phyloP scores from a whole-genome alignment of 1,140 invertebrate species.

The Penaeus chinensis region DNA sequence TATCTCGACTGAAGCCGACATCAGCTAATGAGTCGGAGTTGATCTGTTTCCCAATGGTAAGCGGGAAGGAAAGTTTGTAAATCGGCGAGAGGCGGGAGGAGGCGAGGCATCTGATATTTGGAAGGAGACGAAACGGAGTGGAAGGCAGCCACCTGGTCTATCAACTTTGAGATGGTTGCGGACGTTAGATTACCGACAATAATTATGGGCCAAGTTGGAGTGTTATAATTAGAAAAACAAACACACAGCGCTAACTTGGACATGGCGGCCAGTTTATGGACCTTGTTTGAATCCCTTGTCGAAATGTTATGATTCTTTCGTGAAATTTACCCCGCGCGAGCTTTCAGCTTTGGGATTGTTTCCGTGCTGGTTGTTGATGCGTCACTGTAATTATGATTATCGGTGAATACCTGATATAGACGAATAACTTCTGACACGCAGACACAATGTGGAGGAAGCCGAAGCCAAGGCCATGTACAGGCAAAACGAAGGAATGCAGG shows the following conservation, averaged over 20 bases:
- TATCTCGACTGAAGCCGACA: not conserved
- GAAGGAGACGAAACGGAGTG: conserved; percentile 41
- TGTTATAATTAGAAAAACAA: conserved; percentile 62
- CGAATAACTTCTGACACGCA: too few relatives aligned
- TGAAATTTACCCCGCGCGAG: too few relatives aligned
- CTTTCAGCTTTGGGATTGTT: too few relatives aligned
- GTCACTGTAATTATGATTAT: too few relatives aligned
- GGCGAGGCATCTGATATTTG: not conserved
- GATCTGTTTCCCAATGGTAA: not conserved
- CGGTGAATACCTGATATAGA: too few relatives aligned
- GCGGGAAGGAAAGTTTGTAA: not conserved
- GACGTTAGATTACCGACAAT: conserved; percentile 62
- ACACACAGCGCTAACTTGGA: conserved; percentile 61
- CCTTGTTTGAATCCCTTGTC: conserved; percentile 47
- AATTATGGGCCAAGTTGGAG: conserved; percentile 61
- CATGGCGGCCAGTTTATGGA: conserved; percentile 61
- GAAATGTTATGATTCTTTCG: not conserved
- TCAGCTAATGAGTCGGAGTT: too few relatives aligned
- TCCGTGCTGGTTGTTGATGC: too few relatives aligned
- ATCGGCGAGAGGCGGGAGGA: not conserved
- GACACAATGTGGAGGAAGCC: not conserved
- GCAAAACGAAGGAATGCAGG: conserved; percentile 57
- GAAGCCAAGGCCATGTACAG: conserved; percentile 36
- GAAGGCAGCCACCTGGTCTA: conserved; percentile 54
- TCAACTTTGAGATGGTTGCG: conserved; percentile 59